phyloP scores from a whole-genome alignment of 2,888 invertebrate species.

The Pecten maximus region DNA sequence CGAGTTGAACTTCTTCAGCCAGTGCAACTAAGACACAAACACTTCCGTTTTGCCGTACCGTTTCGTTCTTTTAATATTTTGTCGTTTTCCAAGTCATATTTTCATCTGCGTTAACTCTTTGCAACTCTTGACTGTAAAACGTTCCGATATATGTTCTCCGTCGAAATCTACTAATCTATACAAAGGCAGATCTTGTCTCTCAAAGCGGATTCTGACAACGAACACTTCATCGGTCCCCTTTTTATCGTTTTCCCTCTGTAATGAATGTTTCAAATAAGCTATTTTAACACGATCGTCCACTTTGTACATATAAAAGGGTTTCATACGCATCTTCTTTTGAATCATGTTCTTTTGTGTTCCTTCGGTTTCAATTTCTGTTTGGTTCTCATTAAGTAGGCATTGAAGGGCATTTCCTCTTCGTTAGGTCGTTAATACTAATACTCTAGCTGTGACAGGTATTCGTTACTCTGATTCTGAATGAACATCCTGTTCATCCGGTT shows the following conservation, averaged over 20 bases:
- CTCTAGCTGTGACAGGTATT: constrained; percentile 39
- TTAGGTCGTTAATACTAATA: constrained; percentile 41
- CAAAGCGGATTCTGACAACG: constrained; percentile 42
- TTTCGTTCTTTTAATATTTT: background rate
- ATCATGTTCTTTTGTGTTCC: background rate
- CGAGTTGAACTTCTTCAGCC: background rate
- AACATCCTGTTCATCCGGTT: constrained; percentile 45
- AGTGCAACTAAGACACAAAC: background rate
- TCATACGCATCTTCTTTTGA: background rate
- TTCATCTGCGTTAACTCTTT: background rate
- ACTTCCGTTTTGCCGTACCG: background rate
- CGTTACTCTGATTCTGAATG: constrained; percentile 35
- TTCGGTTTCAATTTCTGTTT: too few species aligned
- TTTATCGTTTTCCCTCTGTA: constrained; percentile 53
- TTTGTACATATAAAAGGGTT: constrained; percentile 41
- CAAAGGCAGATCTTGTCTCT: constrained; percentile 45
- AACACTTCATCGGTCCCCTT: constrained; percentile 54
- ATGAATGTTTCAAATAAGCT: constrained; percentile 45
- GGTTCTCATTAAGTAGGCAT: constrained; percentile 42
- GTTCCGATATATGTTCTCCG: constrained; percentile 44
- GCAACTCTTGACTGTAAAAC: background rate
- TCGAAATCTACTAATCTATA: constrained; percentile 47
- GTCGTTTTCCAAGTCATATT: background rate
- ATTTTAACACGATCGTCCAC: constrained; percentile 50
- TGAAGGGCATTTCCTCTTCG: constrained; percentile 42